Conservation (phyloP, 2,888 invertebrate species). For the Argynnis bischoffii region DNA sequence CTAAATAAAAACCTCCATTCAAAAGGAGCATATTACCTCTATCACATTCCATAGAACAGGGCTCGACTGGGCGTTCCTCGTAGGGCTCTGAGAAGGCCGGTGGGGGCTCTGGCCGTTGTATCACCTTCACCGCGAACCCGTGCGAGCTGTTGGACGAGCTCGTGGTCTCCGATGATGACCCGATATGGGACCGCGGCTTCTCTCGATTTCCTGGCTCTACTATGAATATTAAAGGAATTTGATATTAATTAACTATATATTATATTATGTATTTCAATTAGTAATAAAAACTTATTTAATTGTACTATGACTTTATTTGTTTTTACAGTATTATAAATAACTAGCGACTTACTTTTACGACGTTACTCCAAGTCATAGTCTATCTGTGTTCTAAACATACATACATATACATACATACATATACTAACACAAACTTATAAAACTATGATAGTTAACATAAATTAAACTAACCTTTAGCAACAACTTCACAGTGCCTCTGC, state of each 20-base stretch:
- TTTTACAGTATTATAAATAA: no score
- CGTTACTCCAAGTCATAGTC: no score
- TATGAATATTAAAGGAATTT: conserved; percentile 21
- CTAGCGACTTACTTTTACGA: no score
- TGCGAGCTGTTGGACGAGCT: conserved; percentile 82
- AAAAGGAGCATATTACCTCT: conserved; percentile 51
- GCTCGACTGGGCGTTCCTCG: conserved; percentile 48
- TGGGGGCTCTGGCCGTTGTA: conserved; percentile 60
- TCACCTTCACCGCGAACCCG: conserved; percentile 58
- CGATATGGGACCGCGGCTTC: conserved; percentile 52
- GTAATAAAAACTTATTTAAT: no score
- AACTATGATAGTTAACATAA: conserved; percentile 26
- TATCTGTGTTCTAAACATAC: no score
- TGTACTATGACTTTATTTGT: no score
- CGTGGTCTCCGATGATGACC: conserved; percentile 76
- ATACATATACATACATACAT: no score
- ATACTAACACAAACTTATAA: not conserved
- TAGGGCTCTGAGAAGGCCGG: conserved; percentile 54
- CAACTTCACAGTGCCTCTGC: conserved; percentile 89
- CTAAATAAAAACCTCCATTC: no score
- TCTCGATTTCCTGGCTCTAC: conserved; percentile 55
- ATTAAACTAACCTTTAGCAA: conserved; percentile 75
- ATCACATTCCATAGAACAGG: conserved; percentile 68
- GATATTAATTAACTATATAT: not conserved
- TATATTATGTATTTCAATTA: not conserved